Conservation (phyloP, 2,888 invertebrate species). For the Pseudococcus longispinus region DNA sequence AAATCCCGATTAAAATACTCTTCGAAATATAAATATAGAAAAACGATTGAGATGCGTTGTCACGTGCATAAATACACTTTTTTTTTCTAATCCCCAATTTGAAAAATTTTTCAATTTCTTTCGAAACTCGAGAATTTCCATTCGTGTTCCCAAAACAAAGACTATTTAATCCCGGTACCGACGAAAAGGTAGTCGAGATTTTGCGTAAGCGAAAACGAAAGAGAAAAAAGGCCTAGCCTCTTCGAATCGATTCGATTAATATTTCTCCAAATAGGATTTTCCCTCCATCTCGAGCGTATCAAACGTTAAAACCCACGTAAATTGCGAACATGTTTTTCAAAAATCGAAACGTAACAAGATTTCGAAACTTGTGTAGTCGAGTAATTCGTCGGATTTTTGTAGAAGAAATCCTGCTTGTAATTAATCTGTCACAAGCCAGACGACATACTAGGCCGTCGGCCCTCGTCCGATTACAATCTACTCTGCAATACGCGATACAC, state of each 20-base stretch:
- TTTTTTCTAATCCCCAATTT: not conserved
- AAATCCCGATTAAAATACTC: not conserved
- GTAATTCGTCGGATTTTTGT: not conserved
- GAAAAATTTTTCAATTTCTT: not conserved
- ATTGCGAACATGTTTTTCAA: not conserved
- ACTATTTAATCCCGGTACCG: not conserved
- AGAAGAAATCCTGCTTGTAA: not conserved
- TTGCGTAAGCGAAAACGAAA: not conserved
- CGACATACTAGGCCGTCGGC: constrained; percentile 12
- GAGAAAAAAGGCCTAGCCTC: not conserved
- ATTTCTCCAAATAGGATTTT: not conserved
- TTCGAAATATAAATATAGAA: not conserved
- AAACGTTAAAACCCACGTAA: not conserved
- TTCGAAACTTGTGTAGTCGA: not conserved
- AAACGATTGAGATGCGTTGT: not conserved
- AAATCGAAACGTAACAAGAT: not conserved
- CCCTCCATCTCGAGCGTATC: not conserved
- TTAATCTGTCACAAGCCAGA: constrained; percentile 30
- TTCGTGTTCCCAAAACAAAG: not conserved
- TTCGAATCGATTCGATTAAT: not conserved
- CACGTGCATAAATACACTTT: not conserved
- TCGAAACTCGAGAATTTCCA: not conserved
- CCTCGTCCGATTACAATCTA: constrained; percentile 6
- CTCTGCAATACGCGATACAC: not conserved
- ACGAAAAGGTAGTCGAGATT: not conserved